Conservation (phyloP, 2,797 vertebrate genomes). For the Leuciscus waleckii region DNA sequence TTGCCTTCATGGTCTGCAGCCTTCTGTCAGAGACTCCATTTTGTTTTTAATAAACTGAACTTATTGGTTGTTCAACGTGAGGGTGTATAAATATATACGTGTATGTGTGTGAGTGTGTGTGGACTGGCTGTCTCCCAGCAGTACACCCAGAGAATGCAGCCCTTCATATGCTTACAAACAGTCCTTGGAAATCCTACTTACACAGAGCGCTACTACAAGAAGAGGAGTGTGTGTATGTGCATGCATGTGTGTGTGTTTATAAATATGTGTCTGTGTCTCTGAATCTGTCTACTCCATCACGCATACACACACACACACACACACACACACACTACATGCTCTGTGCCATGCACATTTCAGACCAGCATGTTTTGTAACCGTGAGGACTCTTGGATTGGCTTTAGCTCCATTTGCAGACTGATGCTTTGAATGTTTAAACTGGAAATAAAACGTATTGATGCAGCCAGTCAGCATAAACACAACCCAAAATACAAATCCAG, state of each 20-base stretch:
- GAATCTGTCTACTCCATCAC: constrained; percentile 33
- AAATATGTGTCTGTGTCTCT: constrained; percentile 47
- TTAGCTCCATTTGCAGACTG: background rate
- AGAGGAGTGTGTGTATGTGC: constrained; percentile 27
- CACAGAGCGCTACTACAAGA: constrained; percentile 36
- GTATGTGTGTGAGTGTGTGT: constrained; percentile 40
- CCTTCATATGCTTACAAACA: constrained; percentile 61
- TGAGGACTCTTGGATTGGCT: constrained; percentile 8
- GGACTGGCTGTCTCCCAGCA: constrained; percentile 40
- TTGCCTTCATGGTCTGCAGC: constrained; percentile 37
- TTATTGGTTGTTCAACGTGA: constrained; percentile 40
- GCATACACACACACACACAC: constrained; percentile 3
- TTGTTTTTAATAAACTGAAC: constrained; percentile 55
- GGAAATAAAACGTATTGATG: constrained; percentile 12
- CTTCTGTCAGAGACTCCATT: constrained; percentile 45
- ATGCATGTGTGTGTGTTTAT: constrained; percentile 28
- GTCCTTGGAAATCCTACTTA: constrained; percentile 36
- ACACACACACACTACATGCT: constrained; percentile 32
- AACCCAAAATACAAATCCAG: background rate
- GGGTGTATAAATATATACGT: constrained; percentile 31
- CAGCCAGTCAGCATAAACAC: background rate
- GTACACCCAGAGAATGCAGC: constrained; percentile 50
- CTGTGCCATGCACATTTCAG: constrained; percentile 17
- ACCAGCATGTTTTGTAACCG: constrained; percentile 36
- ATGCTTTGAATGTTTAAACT: constrained; percentile 18